A percentile compares a stretch with the other conserved stretches of the same genome.
phyloP scores from a whole-genome alignment of 2,797 vertebrate genomes.

The Potorous gilbertii region DNA sequence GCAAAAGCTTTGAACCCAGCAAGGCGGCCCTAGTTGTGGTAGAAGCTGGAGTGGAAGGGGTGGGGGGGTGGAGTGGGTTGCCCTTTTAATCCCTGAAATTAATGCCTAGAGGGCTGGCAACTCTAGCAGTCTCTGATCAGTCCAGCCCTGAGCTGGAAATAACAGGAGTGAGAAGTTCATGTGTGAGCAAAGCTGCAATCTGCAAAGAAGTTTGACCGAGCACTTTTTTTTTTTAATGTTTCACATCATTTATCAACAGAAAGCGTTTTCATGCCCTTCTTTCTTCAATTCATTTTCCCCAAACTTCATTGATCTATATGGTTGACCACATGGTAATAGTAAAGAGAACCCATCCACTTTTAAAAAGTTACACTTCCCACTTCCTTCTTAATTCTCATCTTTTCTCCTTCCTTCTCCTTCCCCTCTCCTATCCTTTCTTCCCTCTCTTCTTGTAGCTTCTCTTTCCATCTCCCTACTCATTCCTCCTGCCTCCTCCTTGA shows the following conservation, averaged over 20 bases:
- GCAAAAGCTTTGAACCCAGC: constrained; percentile 69
- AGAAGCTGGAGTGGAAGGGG: constrained; percentile 21
- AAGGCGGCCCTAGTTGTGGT: constrained; percentile 63
- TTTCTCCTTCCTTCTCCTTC: not conserved
- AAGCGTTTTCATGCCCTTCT: not conserved
- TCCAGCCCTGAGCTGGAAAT: constrained; percentile 75
- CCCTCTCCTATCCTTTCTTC: not conserved
- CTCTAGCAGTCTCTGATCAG: constrained; percentile 76
- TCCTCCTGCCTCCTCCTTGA: not conserved
- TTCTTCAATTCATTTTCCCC: not conserved
- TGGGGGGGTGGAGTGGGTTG: constrained; percentile 48
- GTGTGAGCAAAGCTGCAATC: constrained; percentile 67
- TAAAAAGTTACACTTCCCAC: not conserved
- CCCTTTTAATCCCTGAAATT: constrained; percentile 76
- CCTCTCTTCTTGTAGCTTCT: not conserved
- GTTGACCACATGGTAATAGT: not conserved
- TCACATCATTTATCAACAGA: constrained; percentile 1
- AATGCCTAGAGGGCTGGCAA: constrained; percentile 76
- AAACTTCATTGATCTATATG: not conserved
- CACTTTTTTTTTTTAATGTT: not conserved
- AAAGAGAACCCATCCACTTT: not conserved
- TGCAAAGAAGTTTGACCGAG: constrained; percentile 43
- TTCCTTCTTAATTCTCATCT: not conserved
- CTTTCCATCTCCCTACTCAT: not conserved
- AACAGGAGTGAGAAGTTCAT: constrained; percentile 80